These are phyloP conservation scores for Sarcophaga variegata DNA, from an alignment of 2,888 invertebrate genomes.

Conservation along the genomic window DNA sequence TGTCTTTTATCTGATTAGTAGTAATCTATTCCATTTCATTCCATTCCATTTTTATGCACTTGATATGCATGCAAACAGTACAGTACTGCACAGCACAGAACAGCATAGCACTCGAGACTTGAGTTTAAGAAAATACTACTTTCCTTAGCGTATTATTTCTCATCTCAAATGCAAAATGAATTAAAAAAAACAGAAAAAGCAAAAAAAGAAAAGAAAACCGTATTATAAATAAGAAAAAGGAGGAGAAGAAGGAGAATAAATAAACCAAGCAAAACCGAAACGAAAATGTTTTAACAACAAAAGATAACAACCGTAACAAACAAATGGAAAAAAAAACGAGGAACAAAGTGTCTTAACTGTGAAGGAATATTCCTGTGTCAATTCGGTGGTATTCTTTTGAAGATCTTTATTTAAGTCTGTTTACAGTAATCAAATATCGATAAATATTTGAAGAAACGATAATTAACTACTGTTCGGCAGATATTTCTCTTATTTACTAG, in stretches of 20 bases:
- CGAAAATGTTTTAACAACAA: no score
- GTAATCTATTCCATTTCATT: constrained; percentile 57
- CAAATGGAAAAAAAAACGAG: no score
- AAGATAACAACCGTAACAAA: no score
- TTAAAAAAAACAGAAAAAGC: constrained; percentile 21
- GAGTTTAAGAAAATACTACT: constrained; percentile 34
- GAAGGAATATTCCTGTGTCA: no score
- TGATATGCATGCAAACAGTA: constrained; percentile 45
- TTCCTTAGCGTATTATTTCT: no score
- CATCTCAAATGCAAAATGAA: constrained; percentile 30
- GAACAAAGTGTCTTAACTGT: no score
- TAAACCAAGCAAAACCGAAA: not conserved
- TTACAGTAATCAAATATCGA: no score
- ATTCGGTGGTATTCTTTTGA: no score
- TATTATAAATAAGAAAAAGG: not conserved
- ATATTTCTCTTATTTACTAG: no score
- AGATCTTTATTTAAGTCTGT: no score
- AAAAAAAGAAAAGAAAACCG: not conserved
- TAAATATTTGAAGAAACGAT: no score
- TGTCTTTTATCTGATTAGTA: constrained; percentile 62
- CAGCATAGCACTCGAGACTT: constrained; percentile 21
- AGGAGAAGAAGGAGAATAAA: not conserved
- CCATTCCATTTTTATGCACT: constrained; percentile 23
- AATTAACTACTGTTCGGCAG: no score
- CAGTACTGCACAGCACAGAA: not conserved